phyloP scores from a whole-genome alignment of 2,113 vertebrate genomes.

The Brienomyrus brachyistius region DNA sequence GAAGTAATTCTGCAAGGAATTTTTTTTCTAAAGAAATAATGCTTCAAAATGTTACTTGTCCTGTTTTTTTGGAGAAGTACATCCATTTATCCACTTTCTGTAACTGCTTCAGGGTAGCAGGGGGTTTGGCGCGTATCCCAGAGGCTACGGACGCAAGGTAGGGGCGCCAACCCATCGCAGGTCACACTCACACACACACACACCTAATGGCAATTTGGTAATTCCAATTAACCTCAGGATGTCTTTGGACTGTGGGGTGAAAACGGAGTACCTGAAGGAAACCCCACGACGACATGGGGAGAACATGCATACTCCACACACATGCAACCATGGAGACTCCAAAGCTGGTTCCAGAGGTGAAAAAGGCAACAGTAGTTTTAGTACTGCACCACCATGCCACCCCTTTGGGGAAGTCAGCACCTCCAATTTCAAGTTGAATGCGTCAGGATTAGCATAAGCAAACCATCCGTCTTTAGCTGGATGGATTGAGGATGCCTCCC shows the following conservation, averaged over 20 bases:
- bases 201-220: neutral
- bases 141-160: neutral
- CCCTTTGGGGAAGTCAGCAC: neutral
- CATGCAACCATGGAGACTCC: neutral
- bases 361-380: neutral
- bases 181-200: neutral
- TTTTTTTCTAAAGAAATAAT: neutral
- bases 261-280: neutral
- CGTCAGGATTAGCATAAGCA: neutral
- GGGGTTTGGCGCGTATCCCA: neutral
- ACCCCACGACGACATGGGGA: neutral
- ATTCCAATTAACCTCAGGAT: neutral
- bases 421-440: neutral
- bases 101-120: neutral
- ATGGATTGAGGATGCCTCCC: neutral
- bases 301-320: neutral
- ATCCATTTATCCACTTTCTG: neutral
- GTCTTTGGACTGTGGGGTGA: neutral
- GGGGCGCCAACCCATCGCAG: neutral
- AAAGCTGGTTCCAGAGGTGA: neutral
- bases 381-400: neutral
- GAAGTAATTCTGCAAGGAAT: neutral
- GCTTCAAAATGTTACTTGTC: neutral
- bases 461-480: neutral
- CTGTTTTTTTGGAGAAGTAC: neutral